A percentile compares a stretch with the other conserved stretches of the same genome.
Conservation (phyloP, 1,140 invertebrate species). For the Neodiprion fabricii region DNA sequence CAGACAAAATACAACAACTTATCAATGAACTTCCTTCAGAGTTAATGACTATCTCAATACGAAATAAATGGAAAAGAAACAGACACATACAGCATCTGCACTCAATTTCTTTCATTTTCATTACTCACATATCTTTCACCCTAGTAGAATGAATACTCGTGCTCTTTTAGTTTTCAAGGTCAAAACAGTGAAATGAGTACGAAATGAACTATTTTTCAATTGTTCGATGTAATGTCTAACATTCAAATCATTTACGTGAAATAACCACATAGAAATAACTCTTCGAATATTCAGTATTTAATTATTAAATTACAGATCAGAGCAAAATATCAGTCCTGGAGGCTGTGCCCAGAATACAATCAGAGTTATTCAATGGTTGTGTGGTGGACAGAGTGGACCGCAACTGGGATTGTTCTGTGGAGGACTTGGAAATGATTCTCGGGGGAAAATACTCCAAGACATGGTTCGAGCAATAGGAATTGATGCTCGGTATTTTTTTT, state of each 20-base stretch:
- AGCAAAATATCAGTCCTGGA: conserved; percentile 49
- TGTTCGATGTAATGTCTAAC: conserved; percentile 17
- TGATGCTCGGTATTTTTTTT: conserved; percentile 48
- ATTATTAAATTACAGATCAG: conserved; percentile 32
- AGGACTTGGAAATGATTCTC: conserved; percentile 58
- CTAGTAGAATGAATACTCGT: neutral
- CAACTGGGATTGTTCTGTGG: conserved; percentile 54
- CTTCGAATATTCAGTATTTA: neutral
- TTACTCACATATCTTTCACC: conserved; percentile 16
- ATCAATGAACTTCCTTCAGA: conserved; percentile 40
- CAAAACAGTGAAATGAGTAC: conserved; percentile 6
- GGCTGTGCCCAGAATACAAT: conserved; percentile 64
- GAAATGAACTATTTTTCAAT: conserved; percentile 19
- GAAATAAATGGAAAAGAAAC: too few relatives aligned
- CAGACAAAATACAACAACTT: conserved; percentile 48
- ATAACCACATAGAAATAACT: neutral
- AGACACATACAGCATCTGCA: neutral
- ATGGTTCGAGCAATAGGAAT: conserved; percentile 56
- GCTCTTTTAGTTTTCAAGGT: conserved; percentile 7
- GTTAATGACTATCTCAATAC: conserved; percentile 34
- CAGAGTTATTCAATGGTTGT: conserved; percentile 62
- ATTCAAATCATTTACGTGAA: neutral
- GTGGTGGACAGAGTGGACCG: conserved; percentile 42
- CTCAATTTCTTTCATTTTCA: conserved; percentile 12
- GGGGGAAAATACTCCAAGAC: conserved; percentile 52